A percentile compares a stretch with the other conserved stretches of the same genome.
These are phyloP conservation scores for Sitophilus oryzae DNA, from an alignment of 1,140 invertebrate genomes.

Conservation along the genomic window DNA sequence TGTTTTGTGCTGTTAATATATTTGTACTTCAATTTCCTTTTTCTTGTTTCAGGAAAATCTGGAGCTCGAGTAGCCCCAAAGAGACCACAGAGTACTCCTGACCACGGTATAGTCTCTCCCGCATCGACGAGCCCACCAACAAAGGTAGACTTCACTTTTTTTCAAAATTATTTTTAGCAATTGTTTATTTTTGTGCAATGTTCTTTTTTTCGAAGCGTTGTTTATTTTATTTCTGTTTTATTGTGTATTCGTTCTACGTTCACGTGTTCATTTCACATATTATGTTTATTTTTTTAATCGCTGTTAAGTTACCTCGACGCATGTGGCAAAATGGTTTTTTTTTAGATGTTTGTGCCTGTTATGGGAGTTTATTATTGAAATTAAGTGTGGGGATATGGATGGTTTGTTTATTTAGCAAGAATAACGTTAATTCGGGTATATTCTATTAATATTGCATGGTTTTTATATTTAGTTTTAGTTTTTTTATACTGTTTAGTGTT, in stretches of 20 bases:
- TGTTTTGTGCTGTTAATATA: no score
- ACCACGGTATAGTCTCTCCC: constrained; percentile 46
- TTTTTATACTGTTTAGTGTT: no score
- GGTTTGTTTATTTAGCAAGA: no score
- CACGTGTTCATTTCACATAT: not conserved
- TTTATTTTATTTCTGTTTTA: constrained; percentile 3
- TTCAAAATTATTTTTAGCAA: constrained; percentile 27
- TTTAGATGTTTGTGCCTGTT: no score
- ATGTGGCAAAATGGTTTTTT: not conserved
- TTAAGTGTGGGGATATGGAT: no score
- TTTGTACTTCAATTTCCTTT: not conserved
- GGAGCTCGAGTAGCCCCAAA: constrained; percentile 47
- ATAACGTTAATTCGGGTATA: no score
- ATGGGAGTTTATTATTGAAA: no score
- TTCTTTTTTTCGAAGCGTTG: constrained; percentile 14
- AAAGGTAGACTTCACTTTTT: constrained; percentile 46
- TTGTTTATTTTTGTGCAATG: constrained; percentile 40
- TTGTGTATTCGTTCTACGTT: not conserved
- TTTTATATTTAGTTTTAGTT: no score
- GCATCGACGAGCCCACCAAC: constrained; percentile 48
- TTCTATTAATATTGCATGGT: no score
- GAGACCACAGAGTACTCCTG: constrained; percentile 48
- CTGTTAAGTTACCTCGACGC: not conserved
- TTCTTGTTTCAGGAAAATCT: constrained; percentile 48
- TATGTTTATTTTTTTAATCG: not conserved